Evolutionary conservation across 2,888 invertebrate species (phyloP).

Genomic region (Eumacrocentrus americanus): DNA sequence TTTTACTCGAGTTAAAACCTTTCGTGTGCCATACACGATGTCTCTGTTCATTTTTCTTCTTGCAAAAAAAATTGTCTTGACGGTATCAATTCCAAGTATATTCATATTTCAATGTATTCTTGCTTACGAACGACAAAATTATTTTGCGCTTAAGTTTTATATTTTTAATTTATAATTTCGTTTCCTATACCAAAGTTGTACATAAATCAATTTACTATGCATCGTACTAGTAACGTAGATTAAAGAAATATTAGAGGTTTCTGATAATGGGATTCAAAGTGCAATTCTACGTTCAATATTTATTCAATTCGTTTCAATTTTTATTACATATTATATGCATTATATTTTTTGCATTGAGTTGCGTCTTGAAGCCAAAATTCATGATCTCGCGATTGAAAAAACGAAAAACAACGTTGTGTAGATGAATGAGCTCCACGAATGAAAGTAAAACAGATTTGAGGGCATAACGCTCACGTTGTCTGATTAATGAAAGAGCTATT

Average conservation of each 20-base stretch:
- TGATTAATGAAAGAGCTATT: background rate
- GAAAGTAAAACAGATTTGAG: constrained; percentile 9
- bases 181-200: constrained; percentile 10
- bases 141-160: background rate
- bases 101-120: background rate
- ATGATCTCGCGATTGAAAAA: background rate
- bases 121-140: background rate
- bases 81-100: background rate
- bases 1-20: background rate
- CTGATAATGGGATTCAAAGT: constrained; percentile 3
- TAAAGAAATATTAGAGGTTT: background rate
- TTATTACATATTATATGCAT: no score
- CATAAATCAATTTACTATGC: constrained; percentile 2
- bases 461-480: background rate
- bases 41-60: background rate
- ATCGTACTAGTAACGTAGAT: background rate
- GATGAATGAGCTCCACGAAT: constrained; percentile 1
- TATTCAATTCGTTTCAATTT: background rate
- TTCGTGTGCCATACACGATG: background rate
- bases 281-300: constrained; percentile 4
- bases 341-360: background rate
- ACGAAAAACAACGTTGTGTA: background rate
- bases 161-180: background rate
- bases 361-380: background rate
- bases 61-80: background rate